These are phyloP conservation scores for Antechinus flavipes DNA, from an alignment of 2,113 vertebrate species.

Conservation along the genomic window DNA sequence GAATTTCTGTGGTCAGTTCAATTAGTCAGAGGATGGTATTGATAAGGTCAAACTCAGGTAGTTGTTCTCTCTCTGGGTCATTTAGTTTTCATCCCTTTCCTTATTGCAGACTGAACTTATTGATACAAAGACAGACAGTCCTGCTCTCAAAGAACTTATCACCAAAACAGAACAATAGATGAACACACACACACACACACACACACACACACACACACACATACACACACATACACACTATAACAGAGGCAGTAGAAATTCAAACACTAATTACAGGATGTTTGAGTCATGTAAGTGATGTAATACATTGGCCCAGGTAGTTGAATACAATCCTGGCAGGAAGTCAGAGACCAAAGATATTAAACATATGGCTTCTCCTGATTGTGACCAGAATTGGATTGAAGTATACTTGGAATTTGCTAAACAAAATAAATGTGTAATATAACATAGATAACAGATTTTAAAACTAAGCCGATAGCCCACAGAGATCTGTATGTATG, in stretches of 20 bases:
- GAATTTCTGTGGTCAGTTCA: conserved; percentile 45
- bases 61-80: neutral
- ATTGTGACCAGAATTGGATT: neutral
- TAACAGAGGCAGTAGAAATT: neutral
- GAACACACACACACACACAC: neutral
- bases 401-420: neutral
- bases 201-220: no score
- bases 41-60: conserved; percentile 57
- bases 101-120: neutral
- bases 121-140: neutral
- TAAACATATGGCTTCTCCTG: neutral
- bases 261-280: neutral
- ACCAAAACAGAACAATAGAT: neutral
- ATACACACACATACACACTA: no score
- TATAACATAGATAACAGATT: neutral
- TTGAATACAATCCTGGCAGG: neutral
- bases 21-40: conserved; percentile 46
- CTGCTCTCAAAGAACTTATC: neutral
- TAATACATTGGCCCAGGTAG: neutral
- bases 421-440: neutral
- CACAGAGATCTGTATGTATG: neutral
- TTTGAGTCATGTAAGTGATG: neutral
- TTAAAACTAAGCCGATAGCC: neutral
- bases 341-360: no score
- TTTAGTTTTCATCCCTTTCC: conserved; percentile 38